A percentile compares a stretch with the other conserved stretches of the same genome.
These are phyloP conservation scores for Barnardius zonarius DNA, from an alignment of 2,113 vertebrate genomes.

Conservation along the genomic window DNA sequence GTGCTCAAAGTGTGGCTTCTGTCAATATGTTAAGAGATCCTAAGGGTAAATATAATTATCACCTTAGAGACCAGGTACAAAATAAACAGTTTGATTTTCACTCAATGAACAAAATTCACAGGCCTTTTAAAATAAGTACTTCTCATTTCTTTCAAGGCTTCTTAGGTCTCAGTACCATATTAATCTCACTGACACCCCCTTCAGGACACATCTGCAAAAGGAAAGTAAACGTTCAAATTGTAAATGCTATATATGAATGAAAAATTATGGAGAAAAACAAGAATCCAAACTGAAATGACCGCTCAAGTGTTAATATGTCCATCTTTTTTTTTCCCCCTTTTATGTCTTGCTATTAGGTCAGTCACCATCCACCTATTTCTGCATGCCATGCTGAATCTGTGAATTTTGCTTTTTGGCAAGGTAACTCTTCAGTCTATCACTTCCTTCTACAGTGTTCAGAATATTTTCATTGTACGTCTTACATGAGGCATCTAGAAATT, in stretches of 20 bases:
- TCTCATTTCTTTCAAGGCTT: neutral
- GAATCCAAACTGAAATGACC: neutral
- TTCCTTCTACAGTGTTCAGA: neutral
- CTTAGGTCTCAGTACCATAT: neutral
- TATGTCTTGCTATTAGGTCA: conserved; percentile 81
- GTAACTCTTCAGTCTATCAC: conserved; percentile 71
- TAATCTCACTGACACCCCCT: conserved; percentile 44
- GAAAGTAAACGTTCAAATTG: neutral
- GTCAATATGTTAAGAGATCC: neutral
- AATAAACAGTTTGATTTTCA: neutral
- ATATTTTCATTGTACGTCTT: neutral
- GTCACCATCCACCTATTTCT: conserved; percentile 97
- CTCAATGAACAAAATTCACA: neutral
- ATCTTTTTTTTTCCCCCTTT: neutral
- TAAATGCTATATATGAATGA: neutral
- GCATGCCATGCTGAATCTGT: conserved; percentile 93
- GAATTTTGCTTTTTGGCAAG: conserved; percentile 97
- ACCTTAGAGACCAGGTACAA: neutral
- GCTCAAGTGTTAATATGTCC: neutral
- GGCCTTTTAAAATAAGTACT: neutral
- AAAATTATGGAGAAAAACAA: neutral
- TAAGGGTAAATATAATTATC: neutral
- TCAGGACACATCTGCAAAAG: conserved; percentile 24
- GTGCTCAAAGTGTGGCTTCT: neutral
- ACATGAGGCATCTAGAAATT: neutral